These are phyloP conservation scores for Cairina moschata DNA, from an alignment of 2,113 vertebrate species.

Conservation along the genomic window DNA sequence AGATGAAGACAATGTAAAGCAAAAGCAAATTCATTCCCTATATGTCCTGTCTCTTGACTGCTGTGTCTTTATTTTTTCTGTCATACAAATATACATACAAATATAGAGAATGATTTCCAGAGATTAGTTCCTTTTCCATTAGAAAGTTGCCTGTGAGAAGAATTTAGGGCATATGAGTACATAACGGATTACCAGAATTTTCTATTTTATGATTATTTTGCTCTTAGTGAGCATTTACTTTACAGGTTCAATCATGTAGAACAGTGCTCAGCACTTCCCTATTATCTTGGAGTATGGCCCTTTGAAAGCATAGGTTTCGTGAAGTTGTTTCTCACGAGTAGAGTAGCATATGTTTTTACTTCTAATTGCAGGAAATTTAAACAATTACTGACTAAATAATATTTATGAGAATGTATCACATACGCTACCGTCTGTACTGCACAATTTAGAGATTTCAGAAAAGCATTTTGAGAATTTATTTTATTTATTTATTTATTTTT, in stretches of 20 bases:
- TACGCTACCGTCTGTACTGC: neutral
- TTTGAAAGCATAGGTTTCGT: neutral
- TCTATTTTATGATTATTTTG: neutral
- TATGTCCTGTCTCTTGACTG: neutral
- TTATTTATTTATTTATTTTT: neutral
- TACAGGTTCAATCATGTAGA: neutral
- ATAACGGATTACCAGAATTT: neutral
- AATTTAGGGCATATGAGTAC: neutral
- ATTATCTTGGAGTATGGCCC: neutral
- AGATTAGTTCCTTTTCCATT: neutral
- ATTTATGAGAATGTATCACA: neutral
- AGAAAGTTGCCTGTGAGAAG: conserved; percentile 5
- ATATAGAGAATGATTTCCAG: neutral
- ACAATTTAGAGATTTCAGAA: neutral
- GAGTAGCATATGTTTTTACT: neutral
- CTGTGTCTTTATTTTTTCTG: conserved; percentile 33
- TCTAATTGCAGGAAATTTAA: neutral
- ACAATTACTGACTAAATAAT: neutral
- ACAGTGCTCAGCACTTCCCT: neutral
- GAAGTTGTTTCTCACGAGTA: neutral
- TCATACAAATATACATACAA: neutral
- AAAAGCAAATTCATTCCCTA: conserved; percentile 5
- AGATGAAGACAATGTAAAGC: neutral
- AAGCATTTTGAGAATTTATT: neutral
- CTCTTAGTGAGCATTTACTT: neutral